Conservation (phyloP, 2,113 vertebrate species). For the Crocuta crocuta region DNA sequence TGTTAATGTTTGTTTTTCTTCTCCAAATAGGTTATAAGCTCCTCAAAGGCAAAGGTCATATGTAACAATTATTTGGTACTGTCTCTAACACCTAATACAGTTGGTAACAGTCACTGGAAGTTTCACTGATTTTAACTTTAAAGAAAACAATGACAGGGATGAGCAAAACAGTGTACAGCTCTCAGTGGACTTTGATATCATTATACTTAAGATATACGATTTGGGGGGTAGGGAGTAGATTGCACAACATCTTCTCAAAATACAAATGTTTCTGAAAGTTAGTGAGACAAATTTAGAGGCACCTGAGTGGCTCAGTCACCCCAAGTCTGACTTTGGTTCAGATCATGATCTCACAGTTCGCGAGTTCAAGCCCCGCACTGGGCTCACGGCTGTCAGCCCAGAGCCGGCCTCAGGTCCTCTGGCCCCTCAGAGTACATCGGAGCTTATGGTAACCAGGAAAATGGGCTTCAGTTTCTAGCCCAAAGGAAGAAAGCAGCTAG, state of each 20-base stretch:
- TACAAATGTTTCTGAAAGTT: conserved; percentile 28
- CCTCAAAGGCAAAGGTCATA: not conserved
- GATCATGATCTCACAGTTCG: too few relatives aligned
- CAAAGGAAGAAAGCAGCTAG: not conserved
- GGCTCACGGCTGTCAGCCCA: too few relatives aligned
- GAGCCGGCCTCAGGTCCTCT: too few relatives aligned
- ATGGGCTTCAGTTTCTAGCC: not conserved
- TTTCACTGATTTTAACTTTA: not conserved
- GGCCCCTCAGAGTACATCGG: not conserved
- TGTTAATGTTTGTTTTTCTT: conserved; percentile 27
- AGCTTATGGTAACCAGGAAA: not conserved
- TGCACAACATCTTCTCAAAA: conserved; percentile 36
- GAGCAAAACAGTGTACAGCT: not conserved
- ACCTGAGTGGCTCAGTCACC: too few relatives aligned
- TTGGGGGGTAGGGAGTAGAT: not conserved
- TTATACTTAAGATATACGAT: not conserved
- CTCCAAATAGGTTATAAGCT: conserved; percentile 28
- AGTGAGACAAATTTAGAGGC: not conserved
- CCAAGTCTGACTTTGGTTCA: too few relatives aligned
- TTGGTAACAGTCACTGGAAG: not conserved
- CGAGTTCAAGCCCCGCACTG: too few relatives aligned
- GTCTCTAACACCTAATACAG: not conserved
- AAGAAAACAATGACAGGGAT: conserved; percentile 17
- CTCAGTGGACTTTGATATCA: not conserved
- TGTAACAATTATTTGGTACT: conserved; percentile 1